Conservation (phyloP, 2,888 invertebrate species). For the Pammene aurita region DNA sequence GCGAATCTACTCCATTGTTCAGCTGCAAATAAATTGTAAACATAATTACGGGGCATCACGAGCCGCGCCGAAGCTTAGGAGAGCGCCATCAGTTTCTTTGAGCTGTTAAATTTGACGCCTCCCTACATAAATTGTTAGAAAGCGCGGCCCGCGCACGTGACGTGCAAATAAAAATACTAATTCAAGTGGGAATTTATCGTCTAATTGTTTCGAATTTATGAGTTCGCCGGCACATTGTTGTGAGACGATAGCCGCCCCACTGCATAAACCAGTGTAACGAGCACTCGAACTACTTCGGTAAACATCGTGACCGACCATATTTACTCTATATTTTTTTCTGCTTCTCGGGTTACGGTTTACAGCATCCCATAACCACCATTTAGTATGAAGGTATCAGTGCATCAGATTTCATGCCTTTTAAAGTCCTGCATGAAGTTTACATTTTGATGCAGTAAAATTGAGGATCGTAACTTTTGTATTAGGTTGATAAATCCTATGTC, state of each 20-base stretch:
- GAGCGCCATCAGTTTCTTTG: conserved; percentile 70
- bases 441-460: conserved; percentile 28
- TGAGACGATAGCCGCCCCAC: conserved; percentile 60
- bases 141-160: conserved; percentile 72
- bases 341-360: conserved; percentile 53
- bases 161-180: conserved; percentile 77
- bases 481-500: conserved; percentile 29
- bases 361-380: conserved; percentile 40
- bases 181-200: conserved; percentile 73
- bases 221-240: conserved; percentile 67
- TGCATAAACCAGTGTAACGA: conserved; percentile 68
- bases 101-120: conserved; percentile 75
- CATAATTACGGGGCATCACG: conserved; percentile 71
- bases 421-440: conserved; percentile 22
- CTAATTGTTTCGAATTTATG: conserved; percentile 77
- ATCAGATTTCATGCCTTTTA: conserved; percentile 36
- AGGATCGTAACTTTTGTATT: conserved; percentile 35
- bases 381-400: conserved; percentile 31
- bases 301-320: conserved; percentile 64
- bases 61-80: conserved; percentile 61
- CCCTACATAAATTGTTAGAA: conserved; percentile 69
- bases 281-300: conserved; percentile 54
- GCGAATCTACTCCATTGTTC: conserved; percentile 59
- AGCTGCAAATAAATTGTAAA: conserved; percentile 65
- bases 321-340: conserved; percentile 57